phyloP scores from a whole-genome alignment of 2,797 vertebrate genomes.

The Pangasius macronema region DNA sequence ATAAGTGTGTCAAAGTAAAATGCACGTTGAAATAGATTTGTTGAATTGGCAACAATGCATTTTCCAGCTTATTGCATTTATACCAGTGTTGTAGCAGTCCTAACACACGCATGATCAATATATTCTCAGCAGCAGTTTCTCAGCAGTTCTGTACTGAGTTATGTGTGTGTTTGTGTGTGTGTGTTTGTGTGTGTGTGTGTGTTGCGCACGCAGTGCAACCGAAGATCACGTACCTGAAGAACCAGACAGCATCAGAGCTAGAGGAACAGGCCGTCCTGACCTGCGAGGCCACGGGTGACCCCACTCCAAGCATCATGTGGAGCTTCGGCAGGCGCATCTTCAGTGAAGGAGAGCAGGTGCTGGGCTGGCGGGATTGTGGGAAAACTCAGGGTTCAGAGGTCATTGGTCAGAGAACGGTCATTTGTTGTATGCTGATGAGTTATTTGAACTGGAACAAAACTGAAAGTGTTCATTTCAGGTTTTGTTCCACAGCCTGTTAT shows the following conservation, averaged over 20 bases:
- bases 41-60: conserved; percentile 27
- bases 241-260: conserved; percentile 91
- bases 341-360: conserved; percentile 94
- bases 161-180: conserved; percentile 35
- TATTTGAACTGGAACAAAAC: neutral
- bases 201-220: conserved; percentile 83
- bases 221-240: conserved; percentile 91
- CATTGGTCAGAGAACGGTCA: conserved; percentile 15
- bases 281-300: conserved; percentile 94
- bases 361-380: neutral
- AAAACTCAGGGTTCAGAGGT: conserved; percentile 11
- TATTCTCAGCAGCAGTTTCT: conserved; percentile 21
- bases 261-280: conserved; percentile 92
- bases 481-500: conserved; percentile 8
- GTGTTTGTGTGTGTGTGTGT: conserved; percentile 12
- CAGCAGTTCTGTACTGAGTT: neutral
- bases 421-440: neutral
- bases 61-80: conserved; percentile 38
- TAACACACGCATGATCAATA: conserved; percentile 38
- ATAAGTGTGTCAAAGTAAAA: neutral
- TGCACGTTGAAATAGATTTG: neutral
- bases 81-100: conserved; percentile 12
- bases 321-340: conserved; percentile 85
- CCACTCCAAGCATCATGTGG: conserved; percentile 94
- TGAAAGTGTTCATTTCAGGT: neutral